Percentiles rank a stretch among this genome's conserved stretches.
These are phyloP conservation scores for Astreopora myriophthalma DNA, from an alignment of 64 coral and sea anemone genomes.

Conservation along the genomic window DNA sequence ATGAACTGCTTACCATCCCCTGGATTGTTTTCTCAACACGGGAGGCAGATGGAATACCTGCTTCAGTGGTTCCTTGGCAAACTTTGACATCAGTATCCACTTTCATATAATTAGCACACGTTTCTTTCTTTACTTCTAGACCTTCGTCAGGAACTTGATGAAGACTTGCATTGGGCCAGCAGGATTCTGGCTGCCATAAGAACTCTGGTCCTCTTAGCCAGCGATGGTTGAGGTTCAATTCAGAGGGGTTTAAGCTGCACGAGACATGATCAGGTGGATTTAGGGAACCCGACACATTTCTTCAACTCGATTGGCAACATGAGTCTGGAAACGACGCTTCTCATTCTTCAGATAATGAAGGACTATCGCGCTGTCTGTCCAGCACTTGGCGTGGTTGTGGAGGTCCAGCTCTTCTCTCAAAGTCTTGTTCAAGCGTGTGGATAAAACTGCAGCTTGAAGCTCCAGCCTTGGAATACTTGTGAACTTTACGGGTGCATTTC, in stretches of 20 bases:
- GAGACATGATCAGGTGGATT: slow-evolving; percentile 59
- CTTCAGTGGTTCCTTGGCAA: background rate
- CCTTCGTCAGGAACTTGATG: background rate
- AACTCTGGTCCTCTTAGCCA: slow-evolving; percentile 62
- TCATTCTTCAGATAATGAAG: slow-evolving; percentile 62
- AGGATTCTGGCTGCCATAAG: slow-evolving; percentile 6
- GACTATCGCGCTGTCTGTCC: slow-evolving; percentile 46
- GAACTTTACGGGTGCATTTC: slow-evolving; percentile 10
- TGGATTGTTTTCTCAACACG: too few species aligned
- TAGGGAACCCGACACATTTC: slow-evolving; percentile 21
- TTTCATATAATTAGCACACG: background rate
- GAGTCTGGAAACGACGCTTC: slow-evolving; percentile 52
- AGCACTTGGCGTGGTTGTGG: background rate
- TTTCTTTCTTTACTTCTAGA: slow-evolving; percentile 44
- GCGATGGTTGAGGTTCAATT: background rate
- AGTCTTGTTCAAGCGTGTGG: slow-evolving; percentile 49
- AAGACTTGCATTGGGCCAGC: slow-evolving; percentile 17
- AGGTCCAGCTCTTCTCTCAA: slow-evolving; percentile 42
- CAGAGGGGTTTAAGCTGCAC: background rate
- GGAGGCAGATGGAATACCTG: background rate
- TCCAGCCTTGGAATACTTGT: slow-evolving; percentile 47
- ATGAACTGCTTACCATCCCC: slow-evolving; percentile 26
- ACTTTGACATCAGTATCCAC: background rate
- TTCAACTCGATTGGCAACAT: slow-evolving; percentile 38
- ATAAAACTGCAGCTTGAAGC: slow-evolving; percentile 34